Percentiles rank a stretch among this genome's conserved stretches.
These are phyloP conservation scores for Garra rufa DNA, from an alignment of 2,113 vertebrate genomes.

Conservation along the genomic window DNA sequence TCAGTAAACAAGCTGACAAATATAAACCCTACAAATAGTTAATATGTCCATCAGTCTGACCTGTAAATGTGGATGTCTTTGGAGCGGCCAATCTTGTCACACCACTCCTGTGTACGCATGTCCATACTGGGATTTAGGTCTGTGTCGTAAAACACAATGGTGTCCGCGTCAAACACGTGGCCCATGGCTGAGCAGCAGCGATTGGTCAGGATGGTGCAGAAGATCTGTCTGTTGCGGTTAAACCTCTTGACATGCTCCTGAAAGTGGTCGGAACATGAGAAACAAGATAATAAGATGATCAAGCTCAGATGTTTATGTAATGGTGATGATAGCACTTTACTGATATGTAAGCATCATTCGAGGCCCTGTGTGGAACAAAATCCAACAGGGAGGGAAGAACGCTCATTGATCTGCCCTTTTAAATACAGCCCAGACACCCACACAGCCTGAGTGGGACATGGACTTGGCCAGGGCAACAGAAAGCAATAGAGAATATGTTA, in stretches of 20 bases:
- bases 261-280: neutral
- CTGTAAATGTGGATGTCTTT: conserved; percentile 96
- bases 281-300: neutral
- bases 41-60: conserved; percentile 64
- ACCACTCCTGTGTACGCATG: conserved; percentile 90
- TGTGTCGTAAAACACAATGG: conserved; percentile 91
- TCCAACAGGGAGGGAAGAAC: conserved; percentile 61
- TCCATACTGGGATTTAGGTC: conserved; percentile 94
- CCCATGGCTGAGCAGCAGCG: conserved; percentile 87
- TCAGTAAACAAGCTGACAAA: neutral
- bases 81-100: conserved; percentile 89
- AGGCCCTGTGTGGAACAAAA: conserved; percentile 55
- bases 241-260: conserved; percentile 89
- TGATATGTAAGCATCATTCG: conserved; percentile 48
- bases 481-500: neutral
- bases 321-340: neutral
- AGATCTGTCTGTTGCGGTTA: conserved; percentile 87
- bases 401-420: conserved; percentile 55
- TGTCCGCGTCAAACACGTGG: conserved; percentile 87
- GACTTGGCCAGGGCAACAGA: conserved; percentile 37
- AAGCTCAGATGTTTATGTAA: neutral
- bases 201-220: conserved; percentile 91
- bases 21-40: neutral
- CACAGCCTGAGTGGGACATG: conserved; percentile 41
- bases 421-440: conserved; percentile 54